phyloP scores from a whole-genome alignment of 2,888 invertebrate genomes.

The Ethmia dodecea region DNA sequence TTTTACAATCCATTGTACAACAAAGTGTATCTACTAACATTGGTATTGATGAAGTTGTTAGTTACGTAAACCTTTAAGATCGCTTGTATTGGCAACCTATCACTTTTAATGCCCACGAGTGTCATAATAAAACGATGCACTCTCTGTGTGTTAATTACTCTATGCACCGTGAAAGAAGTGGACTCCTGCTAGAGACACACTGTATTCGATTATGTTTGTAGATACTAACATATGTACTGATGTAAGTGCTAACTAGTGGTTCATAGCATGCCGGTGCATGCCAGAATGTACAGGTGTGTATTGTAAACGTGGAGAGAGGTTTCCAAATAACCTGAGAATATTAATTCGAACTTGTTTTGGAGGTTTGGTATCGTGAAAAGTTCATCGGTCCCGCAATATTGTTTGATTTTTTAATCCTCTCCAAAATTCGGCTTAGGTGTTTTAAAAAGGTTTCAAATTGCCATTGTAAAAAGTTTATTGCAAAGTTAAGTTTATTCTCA shows the following conservation, averaged over 20 bases:
- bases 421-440: too few relatives aligned
- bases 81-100: too few relatives aligned
- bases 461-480: too few relatives aligned
- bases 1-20: too few relatives aligned
- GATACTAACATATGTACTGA: constrained; percentile 50
- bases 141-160: constrained; percentile 7
- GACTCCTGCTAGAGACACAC: constrained; percentile 11
- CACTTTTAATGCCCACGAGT: too few relatives aligned
- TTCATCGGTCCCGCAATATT: constrained; percentile 1
- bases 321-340: constrained; percentile 7
- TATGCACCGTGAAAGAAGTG: constrained; percentile 1
- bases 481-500: too few relatives aligned
- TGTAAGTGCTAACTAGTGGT: constrained; percentile 53
- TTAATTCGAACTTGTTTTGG: constrained; percentile 2
- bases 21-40: too few relatives aligned
- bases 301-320: constrained; percentile 11
- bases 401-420: too few relatives aligned
- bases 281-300: constrained; percentile 40
- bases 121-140: too few relatives aligned
- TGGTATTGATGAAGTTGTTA: too few relatives aligned
- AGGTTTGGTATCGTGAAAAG: constrained; percentile 1
- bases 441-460: too few relatives aligned
- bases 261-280: constrained; percentile 36
- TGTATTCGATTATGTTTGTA: constrained; percentile 37
- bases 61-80: too few relatives aligned